These are phyloP conservation scores for Rhopalosiphum maidis DNA, from an alignment of 1,140 invertebrate genomes.

Conservation along the genomic window DNA sequence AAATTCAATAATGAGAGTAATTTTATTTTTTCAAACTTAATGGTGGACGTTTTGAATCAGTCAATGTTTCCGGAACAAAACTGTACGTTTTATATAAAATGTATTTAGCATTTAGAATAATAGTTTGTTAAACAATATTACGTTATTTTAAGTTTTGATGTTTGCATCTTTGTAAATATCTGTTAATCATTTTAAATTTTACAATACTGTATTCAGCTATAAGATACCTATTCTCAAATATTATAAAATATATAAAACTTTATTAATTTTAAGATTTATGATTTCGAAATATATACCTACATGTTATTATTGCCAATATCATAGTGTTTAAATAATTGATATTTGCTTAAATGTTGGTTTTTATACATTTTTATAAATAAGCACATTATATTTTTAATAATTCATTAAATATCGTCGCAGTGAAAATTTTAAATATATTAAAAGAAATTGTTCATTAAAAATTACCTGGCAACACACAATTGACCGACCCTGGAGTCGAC, in stretches of 20 bases:
- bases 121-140: background rate
- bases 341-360: background rate
- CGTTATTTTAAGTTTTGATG: background rate
- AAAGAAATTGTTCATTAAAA: background rate
- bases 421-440: background rate
- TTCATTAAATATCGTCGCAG: background rate
- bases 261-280: background rate
- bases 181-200: background rate
- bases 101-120: background rate
- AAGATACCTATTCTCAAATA: background rate
- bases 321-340: background rate
- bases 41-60: background rate
- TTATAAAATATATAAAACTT: background rate
- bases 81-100: background rate
- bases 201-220: background rate
- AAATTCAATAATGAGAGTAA: background rate
- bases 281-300: background rate
- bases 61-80: background rate
- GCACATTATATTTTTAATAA: background rate
- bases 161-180: background rate
- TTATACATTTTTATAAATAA: background rate
- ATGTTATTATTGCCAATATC: background rate
- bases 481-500: slow-evolving; percentile 62
- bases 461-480: slow-evolving; percentile 61
- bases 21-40: background rate